Base-by-base conservation (phyloP, 2,888 invertebrate species). In the Deilephila elpenor region DNA sequence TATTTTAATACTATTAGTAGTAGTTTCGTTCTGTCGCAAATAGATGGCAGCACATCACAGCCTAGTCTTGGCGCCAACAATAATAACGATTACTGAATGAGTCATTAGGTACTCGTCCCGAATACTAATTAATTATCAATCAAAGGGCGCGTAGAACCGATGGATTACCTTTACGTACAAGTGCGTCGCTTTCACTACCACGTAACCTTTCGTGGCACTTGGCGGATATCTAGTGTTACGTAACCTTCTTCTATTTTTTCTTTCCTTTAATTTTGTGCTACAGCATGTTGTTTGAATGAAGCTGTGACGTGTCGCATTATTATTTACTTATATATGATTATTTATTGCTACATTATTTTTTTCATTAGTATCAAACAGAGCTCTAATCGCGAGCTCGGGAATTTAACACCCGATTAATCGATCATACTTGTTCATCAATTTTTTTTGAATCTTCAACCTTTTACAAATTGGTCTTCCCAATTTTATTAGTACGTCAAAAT, bases 161-260 rank as follows among this genome's bases (percentile, higher is more conserved):
- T 77, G 80, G 77, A 81, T 79, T 74, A 75, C 76, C 79, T 78
- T 64, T 72, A 37, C 20, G 59, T n/a, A 59, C 34, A 53, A 32
- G 25, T 71, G 56, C 73, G 75, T 77, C 75, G 85, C 91, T 92
- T 92, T 91, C 91, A 86, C 91, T 86, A 73, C 77, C 75, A 83
- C 82, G 86, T 90, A 91, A 92, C 90, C 90, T 92, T 91, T 89
- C 70, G 77, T 84, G 89, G 20, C 67, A 92, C 89, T 90, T 79
- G 84, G 83, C 88, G 88, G 89, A 53, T 77, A 78, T 74, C 73
- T 29, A 73, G 25, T 60, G 25, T 74, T 56, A 70, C 67, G 51
- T 59, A 71, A 76, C 70, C 34, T n/a, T 62, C 37, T 34, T 62
- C 19, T 62, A 62, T 37, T 56, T 56, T 56, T 56, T 56, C 56